Base-by-base conservation (phyloP, 53 echinoderm and acorn worm genomes). In the Paracentrotus lividus region DNA sequence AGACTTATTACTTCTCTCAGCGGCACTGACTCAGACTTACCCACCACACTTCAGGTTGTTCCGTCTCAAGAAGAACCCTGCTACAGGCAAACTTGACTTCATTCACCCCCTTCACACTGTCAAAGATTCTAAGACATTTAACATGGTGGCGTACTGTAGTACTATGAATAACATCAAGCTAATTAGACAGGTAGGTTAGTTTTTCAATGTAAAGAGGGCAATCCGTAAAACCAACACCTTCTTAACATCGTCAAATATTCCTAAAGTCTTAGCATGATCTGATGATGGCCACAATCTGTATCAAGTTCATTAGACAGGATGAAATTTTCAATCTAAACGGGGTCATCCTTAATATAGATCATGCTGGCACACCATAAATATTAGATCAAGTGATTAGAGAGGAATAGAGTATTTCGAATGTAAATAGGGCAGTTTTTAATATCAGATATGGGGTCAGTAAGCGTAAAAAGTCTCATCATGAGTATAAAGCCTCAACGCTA, bases 291-390 rank as follows among this genome's bases (percentile, higher is more conserved):
- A n/a, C n/a, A n/a, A n/a, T n/a, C n/a, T n/a, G n/a, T 56, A 96
- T 98, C 89, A 95, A 88, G 85, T 90, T 96, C 36, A 94, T 96
- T 18, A 93, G 94, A 88, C 94, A 96, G 93, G 98, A 96, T 90
- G 72, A 94, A 26, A 4, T 5, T 60, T 13, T 53, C n/a, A n/a
- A n/a, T n/a, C n/a, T n/a, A n/a, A n/a, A n/a, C n/a, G n/a, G n/a
- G n/a, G n/a, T n/a, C n/a, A n/a, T n/a, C n/a, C n/a, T n/a, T n/a
- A n/a, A n/a, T n/a, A n/a, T n/a, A n/a, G n/a, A n/a, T n/a, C n/a
- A n/a, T n/a, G n/a, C n/a, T n/a, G n/a, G n/a, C n/a, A n/a, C n/a
- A n/a, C n/a, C n/a, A n/a, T n/a, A n/a, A n/a, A n/a, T n/a, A n/a
- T n/a, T n/a, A n/a, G n/a, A n/a, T n/a, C n/a, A n/a, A n/a, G n/a